A percentile compares a stretch with the other conserved stretches of the same genome.
Evolutionary conservation across 2,797 vertebrate genomes (phyloP).

Genomic region (Microcaecilia unicolor): DNA sequence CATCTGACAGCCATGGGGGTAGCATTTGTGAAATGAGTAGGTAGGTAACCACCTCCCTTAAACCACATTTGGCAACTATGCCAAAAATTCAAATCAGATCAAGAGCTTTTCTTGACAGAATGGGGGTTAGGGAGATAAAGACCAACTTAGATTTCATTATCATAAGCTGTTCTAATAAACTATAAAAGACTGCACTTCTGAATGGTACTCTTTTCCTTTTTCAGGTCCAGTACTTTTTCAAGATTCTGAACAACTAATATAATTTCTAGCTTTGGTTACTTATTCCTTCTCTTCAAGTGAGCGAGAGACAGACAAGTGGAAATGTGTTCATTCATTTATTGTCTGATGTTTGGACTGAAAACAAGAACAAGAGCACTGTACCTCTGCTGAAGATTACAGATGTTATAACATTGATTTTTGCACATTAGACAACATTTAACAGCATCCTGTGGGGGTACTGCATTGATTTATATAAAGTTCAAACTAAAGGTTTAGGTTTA

Average conservation of each 20-base stretch:
- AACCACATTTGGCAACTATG: no score
- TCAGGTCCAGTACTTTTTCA: conserved; percentile 96
- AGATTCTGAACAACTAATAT: conserved; percentile 77
- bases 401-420: conserved; percentile 84
- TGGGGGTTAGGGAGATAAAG: no score
- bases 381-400: conserved; percentile 84
- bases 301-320: conserved; percentile 33
- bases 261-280: not conserved
- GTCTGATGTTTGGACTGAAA: conserved; percentile 93
- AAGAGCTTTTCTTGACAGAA: no score
- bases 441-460: conserved; percentile 86
- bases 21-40: no score
- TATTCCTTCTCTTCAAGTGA: conserved; percentile 1
- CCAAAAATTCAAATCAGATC: no score
- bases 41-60: no score
- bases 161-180: no score
- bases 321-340: conserved; percentile 83
- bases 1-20: no score
- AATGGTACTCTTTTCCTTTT: no score
- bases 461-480: conserved; percentile 78
- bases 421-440: conserved; percentile 86
- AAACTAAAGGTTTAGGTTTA: conserved; percentile 83
- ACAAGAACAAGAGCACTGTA: conserved; percentile 84
- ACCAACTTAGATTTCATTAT: no score
- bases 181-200: no score